Base-by-base conservation (phyloP, 1,140 invertebrate species). In the Mamestra configurata region DNA sequence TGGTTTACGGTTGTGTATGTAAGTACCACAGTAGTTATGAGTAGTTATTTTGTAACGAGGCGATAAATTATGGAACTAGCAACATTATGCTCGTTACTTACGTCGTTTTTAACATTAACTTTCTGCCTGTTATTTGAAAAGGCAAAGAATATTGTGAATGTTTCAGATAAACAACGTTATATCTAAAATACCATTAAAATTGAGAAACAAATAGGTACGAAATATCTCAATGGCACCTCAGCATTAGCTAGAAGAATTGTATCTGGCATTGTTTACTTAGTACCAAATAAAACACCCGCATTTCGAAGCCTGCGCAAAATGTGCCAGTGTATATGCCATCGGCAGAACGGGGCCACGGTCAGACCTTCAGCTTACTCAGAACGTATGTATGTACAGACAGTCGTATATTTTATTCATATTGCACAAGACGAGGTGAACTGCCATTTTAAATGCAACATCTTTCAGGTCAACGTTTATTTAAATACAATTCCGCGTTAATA, bases 321-420 rank as follows among this genome's bases (percentile, higher is more conserved):
- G 53, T 80, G 81, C 72, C 77, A 78, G 55, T 51, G 57, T 71
- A 77, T 79, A 82, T 68, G 49, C n/a, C 79, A 83, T 81, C 76
- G 76, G 18, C 70, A 76, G 77, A 89, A 86, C 82, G 76, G 78
- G 88, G 89, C 86, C 89, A 90, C 64, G 88, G 89, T 35, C 89
- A 83, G 78, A 86, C 85, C 85, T 86, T 85, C 85, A 79, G 81
- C 72, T 85, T 81, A 87, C 81, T 82, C 82, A 22, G 76, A 85
- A 82, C 77, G 77, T 79, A 81, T 79, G 77, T 79, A 81, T 80
- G 79, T 66, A 80, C 76, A 72, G 79, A 80, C 79, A 73, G 80
- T 20, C 73, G 81, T 77, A 83, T 83, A 85, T 88, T 88, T 88
- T 83, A 84, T 87, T 85, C 85, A 85, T 70, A 78, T 84, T 84